These are phyloP conservation scores for Amorpha juglandis DNA, from an alignment of 2,888 invertebrate genomes.

Conservation along the genomic window DNA sequence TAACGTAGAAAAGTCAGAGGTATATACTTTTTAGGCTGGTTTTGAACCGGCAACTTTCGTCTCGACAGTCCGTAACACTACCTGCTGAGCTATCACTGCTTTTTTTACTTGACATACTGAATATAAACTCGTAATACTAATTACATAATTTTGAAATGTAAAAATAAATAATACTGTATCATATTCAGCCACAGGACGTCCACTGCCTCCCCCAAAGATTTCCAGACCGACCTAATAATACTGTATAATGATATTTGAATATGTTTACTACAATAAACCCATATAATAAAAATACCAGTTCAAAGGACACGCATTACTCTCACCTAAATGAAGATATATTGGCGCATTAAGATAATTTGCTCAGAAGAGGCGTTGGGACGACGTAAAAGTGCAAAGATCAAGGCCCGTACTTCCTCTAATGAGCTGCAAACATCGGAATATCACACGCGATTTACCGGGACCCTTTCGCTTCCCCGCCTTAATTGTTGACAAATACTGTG, in stretches of 20 bases:
- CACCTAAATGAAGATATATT: constrained; percentile 13
- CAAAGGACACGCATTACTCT: constrained; percentile 4
- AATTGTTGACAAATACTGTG: constrained; percentile 55
- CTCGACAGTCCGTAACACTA: too few relatives aligned
- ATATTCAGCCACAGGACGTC: too few relatives aligned
- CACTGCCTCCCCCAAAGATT: too few relatives aligned
- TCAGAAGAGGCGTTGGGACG: constrained; percentile 35
- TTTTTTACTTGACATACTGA: too few relatives aligned
- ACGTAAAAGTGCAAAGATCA: constrained; percentile 53
- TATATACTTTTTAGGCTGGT: too few relatives aligned
- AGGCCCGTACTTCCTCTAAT: constrained; percentile 52
- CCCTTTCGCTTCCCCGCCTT: constrained; percentile 44
- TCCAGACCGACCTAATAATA: too few relatives aligned
- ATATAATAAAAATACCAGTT: neutral
- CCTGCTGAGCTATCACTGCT: too few relatives aligned
- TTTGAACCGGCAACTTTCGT: too few relatives aligned
- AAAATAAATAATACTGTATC: too few relatives aligned
- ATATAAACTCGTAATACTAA: too few relatives aligned
- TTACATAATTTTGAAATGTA: too few relatives aligned
- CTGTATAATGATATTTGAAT: neutral
- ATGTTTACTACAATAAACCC: neutral
- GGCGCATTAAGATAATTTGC: constrained; percentile 16
- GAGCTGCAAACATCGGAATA: constrained; percentile 66
- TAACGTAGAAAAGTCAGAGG: too few relatives aligned
- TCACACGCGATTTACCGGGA: constrained; percentile 54